Evolutionary conservation across 2,888 invertebrate species (phyloP).

Genomic region (Physocephala rufipes): DNA sequence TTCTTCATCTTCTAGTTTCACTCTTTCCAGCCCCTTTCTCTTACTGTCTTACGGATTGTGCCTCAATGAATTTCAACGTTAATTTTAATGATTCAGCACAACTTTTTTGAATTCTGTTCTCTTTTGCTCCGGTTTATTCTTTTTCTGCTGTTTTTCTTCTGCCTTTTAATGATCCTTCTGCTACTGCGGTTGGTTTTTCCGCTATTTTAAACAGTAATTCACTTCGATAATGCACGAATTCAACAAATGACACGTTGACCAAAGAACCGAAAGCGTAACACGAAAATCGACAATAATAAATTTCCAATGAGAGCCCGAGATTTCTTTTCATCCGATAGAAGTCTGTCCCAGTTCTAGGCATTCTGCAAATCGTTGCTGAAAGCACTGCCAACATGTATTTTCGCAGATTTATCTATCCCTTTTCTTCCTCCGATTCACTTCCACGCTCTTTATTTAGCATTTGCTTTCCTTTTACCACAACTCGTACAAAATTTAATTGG

Average conservation of each 20-base stretch:
- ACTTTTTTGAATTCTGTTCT: background rate
- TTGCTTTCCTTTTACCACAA: too few species aligned
- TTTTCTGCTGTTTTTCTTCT: too few species aligned
- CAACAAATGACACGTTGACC: constrained; percentile 23
- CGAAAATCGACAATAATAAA: constrained; percentile 31
- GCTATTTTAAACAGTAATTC: background rate
- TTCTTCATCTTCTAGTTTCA: background rate
- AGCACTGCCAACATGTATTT: too few species aligned
- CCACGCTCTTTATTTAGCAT: too few species aligned
- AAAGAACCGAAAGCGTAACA: constrained; percentile 34
- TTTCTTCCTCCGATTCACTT: too few species aligned
- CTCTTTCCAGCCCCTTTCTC: too few species aligned
- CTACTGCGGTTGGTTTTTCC: background rate
- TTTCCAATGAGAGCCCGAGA: constrained; percentile 14
- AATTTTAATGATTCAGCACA: too few species aligned
- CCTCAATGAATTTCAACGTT: too few species aligned
- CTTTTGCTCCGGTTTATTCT: background rate
- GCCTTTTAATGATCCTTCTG: background rate
- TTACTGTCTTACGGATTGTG: too few species aligned
- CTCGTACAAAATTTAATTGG: too few species aligned
- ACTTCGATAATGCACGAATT: constrained; percentile 12
- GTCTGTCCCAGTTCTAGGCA: background rate
- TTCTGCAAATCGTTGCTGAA: background rate
- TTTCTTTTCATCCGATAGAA: background rate
- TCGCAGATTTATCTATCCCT: too few species aligned